Evolutionary conservation across 2,797 vertebrate species (phyloP).

Genomic region (Glyptemys insculpta): DNA sequence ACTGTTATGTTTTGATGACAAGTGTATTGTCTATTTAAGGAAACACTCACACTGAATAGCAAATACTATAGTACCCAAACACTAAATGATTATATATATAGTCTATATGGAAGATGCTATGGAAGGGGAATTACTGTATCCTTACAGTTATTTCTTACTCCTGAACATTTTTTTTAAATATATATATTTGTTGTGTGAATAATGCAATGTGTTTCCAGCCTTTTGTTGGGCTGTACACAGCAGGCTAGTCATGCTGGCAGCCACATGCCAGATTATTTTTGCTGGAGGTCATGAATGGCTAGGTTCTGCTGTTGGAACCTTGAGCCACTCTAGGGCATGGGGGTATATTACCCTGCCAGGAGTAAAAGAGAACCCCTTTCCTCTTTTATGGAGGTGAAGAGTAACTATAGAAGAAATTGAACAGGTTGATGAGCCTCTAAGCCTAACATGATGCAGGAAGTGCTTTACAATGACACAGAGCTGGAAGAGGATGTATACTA

Average conservation of each 20-base stretch:
- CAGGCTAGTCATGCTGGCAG: accelerated
- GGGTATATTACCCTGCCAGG: background rate
- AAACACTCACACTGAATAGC: background rate
- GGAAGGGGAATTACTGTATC: background rate
- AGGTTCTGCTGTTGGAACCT: accelerated
- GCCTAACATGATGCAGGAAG: accelerated
- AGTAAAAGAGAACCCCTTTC: background rate
- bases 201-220: background rate
- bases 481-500: accelerated
- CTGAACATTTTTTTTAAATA: background rate
- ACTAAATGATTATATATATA: background rate
- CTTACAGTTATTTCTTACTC: background rate
- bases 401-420: background rate
- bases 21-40: accelerated
- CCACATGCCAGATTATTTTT: accelerated
- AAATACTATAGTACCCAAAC: background rate
- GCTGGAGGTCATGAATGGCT: accelerated
- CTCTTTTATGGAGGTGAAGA: background rate
- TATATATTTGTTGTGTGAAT: background rate
- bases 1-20: background rate
- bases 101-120: background rate
- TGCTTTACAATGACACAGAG: background rate
- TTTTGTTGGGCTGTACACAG: background rate
- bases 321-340: accelerated
- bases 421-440: too few relatives aligned